phyloP scores from a whole-genome alignment of 2,113 vertebrate species.

The Boleophthalmus pectinirostris region DNA sequence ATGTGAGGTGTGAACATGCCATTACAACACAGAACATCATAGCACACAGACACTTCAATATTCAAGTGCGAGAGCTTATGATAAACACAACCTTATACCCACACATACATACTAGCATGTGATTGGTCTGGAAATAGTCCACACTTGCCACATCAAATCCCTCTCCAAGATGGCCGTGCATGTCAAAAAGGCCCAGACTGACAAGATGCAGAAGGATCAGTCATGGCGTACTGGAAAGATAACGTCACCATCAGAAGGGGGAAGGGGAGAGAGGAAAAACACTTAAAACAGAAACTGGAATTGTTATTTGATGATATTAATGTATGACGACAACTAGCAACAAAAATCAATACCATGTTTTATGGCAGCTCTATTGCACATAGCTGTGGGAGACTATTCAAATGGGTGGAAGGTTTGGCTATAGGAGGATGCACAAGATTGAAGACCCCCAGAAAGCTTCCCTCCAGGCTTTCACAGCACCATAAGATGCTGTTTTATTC shows the following conservation, averaged over 20 bases:
- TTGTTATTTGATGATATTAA: slow-evolving; percentile 67
- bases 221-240: slow-evolving; percentile 62
- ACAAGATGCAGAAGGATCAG: slow-evolving; percentile 71
- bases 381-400: slow-evolving; percentile 50
- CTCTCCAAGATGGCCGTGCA: slow-evolving; percentile 45
- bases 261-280: not conserved
- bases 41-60: not conserved
- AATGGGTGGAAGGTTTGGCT: slow-evolving; percentile 62
- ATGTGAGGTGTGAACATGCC: slow-evolving; percentile 54
- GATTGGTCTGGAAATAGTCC: slow-evolving; percentile 21
- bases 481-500: slow-evolving; percentile 70
- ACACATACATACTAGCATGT: not conserved
- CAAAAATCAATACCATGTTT: slow-evolving; percentile 55
- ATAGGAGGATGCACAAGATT: slow-evolving; percentile 42
- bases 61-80: not conserved
- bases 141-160: slow-evolving; percentile 51
- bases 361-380: slow-evolving; percentile 51
- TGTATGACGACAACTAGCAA: slow-evolving; percentile 54
- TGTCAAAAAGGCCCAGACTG: slow-evolving; percentile 58
- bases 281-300: slow-evolving; percentile 41
- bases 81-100: not conserved
- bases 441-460: slow-evolving; percentile 56
- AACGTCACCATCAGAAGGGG: slow-evolving; percentile 57
- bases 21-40: slow-evolving; percentile 18
- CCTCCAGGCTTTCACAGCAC: slow-evolving; percentile 55